Base-by-base conservation (phyloP, 1,140 invertebrate species). In the Procambarus virginalis region DNA sequence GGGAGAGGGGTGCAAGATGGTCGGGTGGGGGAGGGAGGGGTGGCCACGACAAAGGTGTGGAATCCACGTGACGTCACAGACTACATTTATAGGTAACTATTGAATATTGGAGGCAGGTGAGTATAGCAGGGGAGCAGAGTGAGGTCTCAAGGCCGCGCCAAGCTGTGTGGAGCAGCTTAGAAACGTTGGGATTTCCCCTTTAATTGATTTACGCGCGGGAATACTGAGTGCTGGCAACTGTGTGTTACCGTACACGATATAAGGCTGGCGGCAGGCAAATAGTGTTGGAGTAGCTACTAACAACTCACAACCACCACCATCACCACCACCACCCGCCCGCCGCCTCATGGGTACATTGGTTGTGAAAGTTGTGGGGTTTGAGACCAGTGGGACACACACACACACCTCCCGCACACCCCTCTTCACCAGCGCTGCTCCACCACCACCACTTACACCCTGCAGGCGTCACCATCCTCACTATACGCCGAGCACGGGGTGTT, bases 281-380 rank as follows among this genome's bases (percentile, higher is more conserved):
- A 55, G 34, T 34, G 34, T 34, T 34, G 34, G 34, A 34, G 34
- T 34, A 34, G 34, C 34, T 34, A 34, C 34, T 34, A 0, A 34
- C 34, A 34, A 34, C 34, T 34, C 34, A 34, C 34, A 34, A 34
- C 34, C 34, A 34, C 34, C 34, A 34, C 34, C 34, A 34, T 34
- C 34, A 34, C 1, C 34, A 34, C 34, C 34, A n/a, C 17, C 12
- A 34, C 70, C 17, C 76, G 22, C 51, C 2, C 46, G 12, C 34
- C 83, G 51, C 51, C n/a, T 81, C 0, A 12, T 75, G 83, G 83
- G 83, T 85, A 76, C 83, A 85, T 45, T 70, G 34, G 70, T 51
- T 85, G 83, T 85, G 83, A 85, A 85, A 85, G 83, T 85, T 85
- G 83, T 85, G 83, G 58, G 70, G n/a, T 12, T 51, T 2, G 51